A percentile compares a stretch with the other conserved stretches of the same genome.
phyloP scores from a whole-genome alignment of 2,888 invertebrate genomes.

The Eupithecia pulchellata region DNA sequence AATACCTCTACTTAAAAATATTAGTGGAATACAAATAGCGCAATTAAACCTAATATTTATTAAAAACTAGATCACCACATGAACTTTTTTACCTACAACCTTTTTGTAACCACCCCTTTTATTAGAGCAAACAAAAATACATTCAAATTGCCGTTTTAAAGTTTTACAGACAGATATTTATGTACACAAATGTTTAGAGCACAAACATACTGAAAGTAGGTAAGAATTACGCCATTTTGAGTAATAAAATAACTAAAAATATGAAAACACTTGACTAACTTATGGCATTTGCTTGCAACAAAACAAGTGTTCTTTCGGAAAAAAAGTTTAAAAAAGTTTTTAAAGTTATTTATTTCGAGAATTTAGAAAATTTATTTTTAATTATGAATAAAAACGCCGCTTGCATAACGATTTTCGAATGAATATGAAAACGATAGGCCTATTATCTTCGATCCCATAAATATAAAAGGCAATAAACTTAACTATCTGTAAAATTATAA shows the following conservation, averaged over 20 bases:
- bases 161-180: too few species aligned
- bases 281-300: not conserved
- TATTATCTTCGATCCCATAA: not conserved
- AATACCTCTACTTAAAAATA: not conserved
- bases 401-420: not conserved
- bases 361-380: not conserved
- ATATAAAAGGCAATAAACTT: not conserved
- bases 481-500: not conserved
- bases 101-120: too few species aligned
- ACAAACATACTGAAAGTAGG: not conserved
- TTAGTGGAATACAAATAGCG: not conserved
- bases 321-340: too few species aligned
- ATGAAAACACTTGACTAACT: not conserved
- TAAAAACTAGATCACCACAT: not conserved
- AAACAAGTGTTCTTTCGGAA: not conserved
- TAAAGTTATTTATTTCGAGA: not conserved
- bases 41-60: not conserved
- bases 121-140: too few species aligned
- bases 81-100: too few species aligned
- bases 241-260: not conserved
- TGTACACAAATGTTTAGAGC: not conserved
- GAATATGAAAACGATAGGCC: not conserved
- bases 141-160: not conserved
- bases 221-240: not conserved
- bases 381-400: not conserved